Conservation (phyloP, 2,797 vertebrate species). For the Vespertilio murinus region DNA sequence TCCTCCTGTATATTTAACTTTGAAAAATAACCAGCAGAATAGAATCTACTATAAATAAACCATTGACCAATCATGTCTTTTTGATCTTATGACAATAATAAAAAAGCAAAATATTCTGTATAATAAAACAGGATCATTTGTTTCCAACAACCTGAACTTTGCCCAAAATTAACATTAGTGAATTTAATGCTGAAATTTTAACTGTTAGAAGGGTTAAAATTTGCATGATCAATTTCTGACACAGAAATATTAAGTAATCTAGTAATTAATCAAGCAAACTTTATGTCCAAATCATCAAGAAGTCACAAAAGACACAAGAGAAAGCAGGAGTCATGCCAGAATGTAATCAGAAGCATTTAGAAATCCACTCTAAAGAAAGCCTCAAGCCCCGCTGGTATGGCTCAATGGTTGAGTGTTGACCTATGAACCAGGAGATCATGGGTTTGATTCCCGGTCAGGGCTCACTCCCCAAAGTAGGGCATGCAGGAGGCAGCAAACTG, state of each 20-base stretch:
- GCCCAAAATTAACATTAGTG: background rate
- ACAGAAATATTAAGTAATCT: background rate
- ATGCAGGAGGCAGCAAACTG: too few relatives aligned
- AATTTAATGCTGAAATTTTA: background rate
- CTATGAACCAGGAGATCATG: too few relatives aligned
- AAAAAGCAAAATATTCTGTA: conserved; percentile 2
- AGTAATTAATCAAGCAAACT: background rate
- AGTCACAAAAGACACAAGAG: background rate
- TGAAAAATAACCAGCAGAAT: background rate
- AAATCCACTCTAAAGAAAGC: background rate
- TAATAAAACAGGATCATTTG: background rate
- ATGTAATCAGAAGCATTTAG: background rate
- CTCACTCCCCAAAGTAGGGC: too few relatives aligned
- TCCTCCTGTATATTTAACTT: background rate
- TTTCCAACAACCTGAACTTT: background rate
- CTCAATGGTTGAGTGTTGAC: too few relatives aligned
- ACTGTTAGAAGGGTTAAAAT: background rate
- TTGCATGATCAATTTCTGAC: background rate
- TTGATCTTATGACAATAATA: background rate
- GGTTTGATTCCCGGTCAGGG: too few relatives aligned
- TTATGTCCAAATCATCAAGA: background rate
- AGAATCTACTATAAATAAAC: background rate
- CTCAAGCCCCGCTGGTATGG: too few relatives aligned
- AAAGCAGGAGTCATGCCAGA: background rate
- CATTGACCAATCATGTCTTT: background rate